Conservation (phyloP, 2,888 invertebrate genomes). For the Drosophila dives region DNA sequence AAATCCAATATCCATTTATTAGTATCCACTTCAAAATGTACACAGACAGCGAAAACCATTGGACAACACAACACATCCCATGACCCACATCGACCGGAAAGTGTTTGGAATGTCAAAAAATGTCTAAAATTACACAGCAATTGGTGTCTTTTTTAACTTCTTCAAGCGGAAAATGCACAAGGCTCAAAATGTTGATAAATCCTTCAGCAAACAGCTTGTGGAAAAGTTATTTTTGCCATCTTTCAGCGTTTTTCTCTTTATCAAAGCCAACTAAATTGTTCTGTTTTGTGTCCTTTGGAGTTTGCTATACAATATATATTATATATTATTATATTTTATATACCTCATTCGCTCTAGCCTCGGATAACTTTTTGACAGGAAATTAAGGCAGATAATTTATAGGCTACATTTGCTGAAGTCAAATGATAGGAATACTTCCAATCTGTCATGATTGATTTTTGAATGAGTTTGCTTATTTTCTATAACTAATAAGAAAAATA, state of each 20-base stretch:
- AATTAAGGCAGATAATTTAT: conserved; percentile 31
- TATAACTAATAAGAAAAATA: neutral
- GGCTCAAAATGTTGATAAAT: conserved; percentile 38
- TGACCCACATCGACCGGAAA: conserved; percentile 17
- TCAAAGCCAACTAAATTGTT: conserved; percentile 38
- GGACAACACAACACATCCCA: conserved; percentile 9
- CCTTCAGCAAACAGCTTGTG: conserved; percentile 25
- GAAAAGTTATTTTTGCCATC: conserved; percentile 19
- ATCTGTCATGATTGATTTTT: conserved; percentile 1
- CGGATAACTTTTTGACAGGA: conserved; percentile 39
- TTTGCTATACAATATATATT: conserved; percentile 3
- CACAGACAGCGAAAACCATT: conserved; percentile 32
- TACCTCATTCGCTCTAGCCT: neutral
- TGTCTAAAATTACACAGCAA: conserved; percentile 70
- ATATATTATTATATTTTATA: conserved; percentile 1
- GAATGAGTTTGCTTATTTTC: neutral
- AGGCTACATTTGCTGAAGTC: conserved; percentile 19
- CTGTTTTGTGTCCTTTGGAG: conserved; percentile 4
- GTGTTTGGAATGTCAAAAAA: conserved; percentile 37
- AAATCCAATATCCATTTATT: conserved; percentile 77
- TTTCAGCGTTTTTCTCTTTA: conserved; percentile 38
- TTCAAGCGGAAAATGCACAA: conserved; percentile 49
- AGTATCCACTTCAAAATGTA: conserved; percentile 72
- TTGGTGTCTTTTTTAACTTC: conserved; percentile 66
- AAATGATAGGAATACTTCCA: conserved; percentile 3